Percentiles rank a stretch among this genome's conserved stretches.
These are phyloP conservation scores for Urocynchramus pylzowi DNA, from an alignment of 2,113 vertebrate species.

Conservation along the genomic window DNA sequence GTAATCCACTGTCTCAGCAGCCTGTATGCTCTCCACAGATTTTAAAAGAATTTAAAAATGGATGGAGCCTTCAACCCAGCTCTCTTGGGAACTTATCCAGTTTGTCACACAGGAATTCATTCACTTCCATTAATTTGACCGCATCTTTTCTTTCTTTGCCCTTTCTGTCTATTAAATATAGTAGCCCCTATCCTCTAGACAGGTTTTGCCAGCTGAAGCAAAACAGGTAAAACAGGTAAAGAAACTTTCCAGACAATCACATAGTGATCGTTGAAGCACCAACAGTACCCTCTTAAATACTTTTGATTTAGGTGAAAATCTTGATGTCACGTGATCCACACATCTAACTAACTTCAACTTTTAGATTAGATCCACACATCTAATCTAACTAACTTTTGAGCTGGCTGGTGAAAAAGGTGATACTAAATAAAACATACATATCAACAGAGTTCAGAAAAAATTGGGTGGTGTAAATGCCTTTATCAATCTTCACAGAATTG, in stretches of 20 bases:
- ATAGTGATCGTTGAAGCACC: background rate
- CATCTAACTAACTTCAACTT: background rate
- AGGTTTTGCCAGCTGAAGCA: background rate
- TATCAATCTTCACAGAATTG: background rate
- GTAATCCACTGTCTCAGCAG: background rate
- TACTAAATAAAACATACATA: background rate
- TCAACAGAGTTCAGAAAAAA: background rate
- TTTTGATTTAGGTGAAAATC: background rate
- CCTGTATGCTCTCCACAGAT: background rate
- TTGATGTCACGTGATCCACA: background rate
- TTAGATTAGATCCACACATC: background rate
- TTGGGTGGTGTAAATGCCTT: background rate
- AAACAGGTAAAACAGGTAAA: background rate
- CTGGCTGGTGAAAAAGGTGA: background rate
- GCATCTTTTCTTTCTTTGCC: background rate
- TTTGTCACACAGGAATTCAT: background rate
- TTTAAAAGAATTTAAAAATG: background rate
- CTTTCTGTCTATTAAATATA: background rate
- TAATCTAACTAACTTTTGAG: background rate
- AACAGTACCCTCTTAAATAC: background rate
- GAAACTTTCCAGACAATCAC: background rate
- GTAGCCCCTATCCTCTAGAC: background rate
- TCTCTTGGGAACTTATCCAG: background rate
- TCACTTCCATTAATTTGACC: background rate
- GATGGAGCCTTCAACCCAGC: background rate